phyloP scores from a whole-genome alignment of 2,797 vertebrate genomes.

The Hemibagrus guttatus region DNA sequence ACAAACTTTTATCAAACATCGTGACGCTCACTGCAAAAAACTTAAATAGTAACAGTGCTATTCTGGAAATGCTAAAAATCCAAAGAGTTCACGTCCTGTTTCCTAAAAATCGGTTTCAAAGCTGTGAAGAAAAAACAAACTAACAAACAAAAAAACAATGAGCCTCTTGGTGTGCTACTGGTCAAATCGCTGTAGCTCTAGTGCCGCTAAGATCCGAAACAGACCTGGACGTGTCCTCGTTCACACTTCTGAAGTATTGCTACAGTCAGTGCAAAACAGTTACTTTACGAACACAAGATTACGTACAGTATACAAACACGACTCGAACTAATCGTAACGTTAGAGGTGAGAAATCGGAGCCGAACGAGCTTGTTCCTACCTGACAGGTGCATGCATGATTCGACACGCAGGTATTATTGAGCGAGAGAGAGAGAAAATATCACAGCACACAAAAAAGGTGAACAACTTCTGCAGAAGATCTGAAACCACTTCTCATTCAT shows the following conservation, averaged over 20 bases:
- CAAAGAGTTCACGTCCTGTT: conserved; percentile 51
- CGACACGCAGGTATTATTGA: background rate
- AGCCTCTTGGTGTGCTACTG: conserved; percentile 30
- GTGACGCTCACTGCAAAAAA: conserved; percentile 63
- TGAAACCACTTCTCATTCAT: background rate
- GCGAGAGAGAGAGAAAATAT: background rate
- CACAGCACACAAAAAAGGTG: conserved; percentile 34
- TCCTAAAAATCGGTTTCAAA: conserved; percentile 58
- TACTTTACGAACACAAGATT: conserved; percentile 54
- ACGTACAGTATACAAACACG: conserved; percentile 36
- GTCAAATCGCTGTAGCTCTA: conserved; percentile 5
- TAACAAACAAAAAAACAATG: background rate
- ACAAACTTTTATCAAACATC: conserved; percentile 66
- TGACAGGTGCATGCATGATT: conserved; percentile 27
- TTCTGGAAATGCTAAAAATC: conserved; percentile 67
- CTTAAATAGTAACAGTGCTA: conserved; percentile 64
- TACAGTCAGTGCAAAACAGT: conserved; percentile 66
- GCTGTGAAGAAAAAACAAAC: conserved; percentile 53
- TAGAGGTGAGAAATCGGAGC: background rate
- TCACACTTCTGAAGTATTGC: conserved; percentile 53
- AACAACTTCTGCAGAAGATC: background rate
- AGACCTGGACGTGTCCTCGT: conserved; percentile 19
- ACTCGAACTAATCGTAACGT: background rate
- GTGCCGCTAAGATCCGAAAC: conserved; percentile 1
- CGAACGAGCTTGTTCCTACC: background rate